Base-by-base conservation (phyloP, 2,888 invertebrate species). In the Daptonema setosum region DNA sequence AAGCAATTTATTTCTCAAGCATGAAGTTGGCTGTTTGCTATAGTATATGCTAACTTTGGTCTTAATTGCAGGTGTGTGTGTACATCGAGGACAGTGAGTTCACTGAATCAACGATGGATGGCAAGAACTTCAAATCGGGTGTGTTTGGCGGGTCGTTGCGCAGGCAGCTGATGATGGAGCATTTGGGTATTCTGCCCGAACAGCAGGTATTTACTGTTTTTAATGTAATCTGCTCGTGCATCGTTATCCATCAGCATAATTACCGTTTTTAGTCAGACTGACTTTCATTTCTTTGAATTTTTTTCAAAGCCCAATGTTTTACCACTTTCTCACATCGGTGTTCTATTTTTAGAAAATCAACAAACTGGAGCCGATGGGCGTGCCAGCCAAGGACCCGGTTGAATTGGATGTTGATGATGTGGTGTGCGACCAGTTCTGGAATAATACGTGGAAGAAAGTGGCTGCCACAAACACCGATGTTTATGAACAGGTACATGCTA, bases 361-460 rank as follows among this genome's bases (percentile, higher is more conserved):
- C 35, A 35, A 35, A 35, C 35, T 24, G 50, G 5, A 50, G 50
- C 70, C 72, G 28, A 20, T 25, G 66, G 68, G 29, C 28, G 20
- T 20, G 28, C 28, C 45, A 22, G 29, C 22, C 14, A 41, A 48
- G 28, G 50, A 5, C 48, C 58, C 60, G 45, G 68, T 72, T 20
- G n/a, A n/a, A n/a, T n/a, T n/a, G n/a, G 80, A 81, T 64, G 73
- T 91, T 0, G 79, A 78, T 50, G 93, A 95, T 74, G 86, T 87
- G 0, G 78, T 83, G 56, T 76, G 77, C 57, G 81, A 84, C 59
- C 72, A 79, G 20, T 95, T 97, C 75, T 95, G 85, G 72, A 80
- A 79, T 62, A 80, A 82, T 61, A 72, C 83, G 3, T 95, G 93
- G 91, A 77, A 82, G 62, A 77, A 79, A 53, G 83, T 80, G 5